Evolutionary conservation across 2,113 vertebrate species (phyloP), one percentile per base, ranked within the genome.

Genomic region (Vombatus ursinus): DNA sequence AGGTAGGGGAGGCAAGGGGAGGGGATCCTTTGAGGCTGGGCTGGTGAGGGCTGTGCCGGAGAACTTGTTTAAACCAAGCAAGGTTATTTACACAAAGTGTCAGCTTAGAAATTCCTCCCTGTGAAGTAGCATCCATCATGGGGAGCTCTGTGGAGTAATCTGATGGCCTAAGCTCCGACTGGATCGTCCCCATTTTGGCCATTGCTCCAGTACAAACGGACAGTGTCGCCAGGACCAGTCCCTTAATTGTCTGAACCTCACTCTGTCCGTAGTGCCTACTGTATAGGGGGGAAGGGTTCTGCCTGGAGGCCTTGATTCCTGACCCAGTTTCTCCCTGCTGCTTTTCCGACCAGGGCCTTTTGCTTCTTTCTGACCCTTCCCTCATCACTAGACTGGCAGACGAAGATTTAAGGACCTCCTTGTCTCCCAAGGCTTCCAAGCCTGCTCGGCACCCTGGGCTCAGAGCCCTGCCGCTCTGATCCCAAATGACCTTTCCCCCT

Each of bases 71-170:
- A 97, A 94, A 97, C 97, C 97, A 97, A 96, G 94, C 0, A 0
- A 92, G 93, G 2, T 97, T 98, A 96, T 98, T 97, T 95, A 92
- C 48, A 3, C 0, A 90, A 90, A 93, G 91, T 94, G 96, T 97
- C 22, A 0, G 94, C 93, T 95, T 91, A 92, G 96, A 92, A 90
- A 51, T 94, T 96, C 54, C 95, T 97, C 52, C 10, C 68, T 53
- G 51, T 54, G 90, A 61, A 96, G 91, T 0, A 0, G 50, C 90
- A 53, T 98, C 94, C 77, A 5, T 90, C 89, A 54, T 44, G 97
- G 96, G 92, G 96, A 97, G 94, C 68, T 8, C 52, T 91, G 96
- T n/a, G 50, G 94, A 92, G 95, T 94, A 93, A 92, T 95, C 95
- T 44, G 16, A 84, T 84, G n/a, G 37, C n/a, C n/a, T 23, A 44